phyloP scores from a whole-genome alignment of 35 echinoderm and acorn worm species.

The Acanthaster planci region DNA sequence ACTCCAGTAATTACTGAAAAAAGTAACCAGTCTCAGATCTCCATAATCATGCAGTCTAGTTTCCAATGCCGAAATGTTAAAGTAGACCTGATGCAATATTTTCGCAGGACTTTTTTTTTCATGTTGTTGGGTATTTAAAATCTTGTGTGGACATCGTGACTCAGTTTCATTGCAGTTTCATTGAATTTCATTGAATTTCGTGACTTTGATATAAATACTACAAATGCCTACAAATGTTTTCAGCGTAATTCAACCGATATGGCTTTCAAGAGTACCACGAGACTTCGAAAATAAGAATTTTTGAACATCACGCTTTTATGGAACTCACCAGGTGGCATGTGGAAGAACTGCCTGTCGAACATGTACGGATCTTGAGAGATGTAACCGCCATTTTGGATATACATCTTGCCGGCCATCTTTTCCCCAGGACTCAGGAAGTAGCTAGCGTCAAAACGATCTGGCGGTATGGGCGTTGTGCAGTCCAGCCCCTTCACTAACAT shows the following conservation, averaged over 20 bases:
- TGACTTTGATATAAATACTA: too few species aligned
- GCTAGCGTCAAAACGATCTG: conserved; percentile 47
- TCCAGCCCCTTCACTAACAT: conserved; percentile 47
- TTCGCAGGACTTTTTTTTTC: too few species aligned
- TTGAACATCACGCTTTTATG: background rate
- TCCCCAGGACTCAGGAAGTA: conserved; percentile 51
- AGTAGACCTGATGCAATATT: too few species aligned
- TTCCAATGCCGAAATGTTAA: too few species aligned
- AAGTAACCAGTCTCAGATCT: too few species aligned
- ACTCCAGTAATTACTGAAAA: too few species aligned
- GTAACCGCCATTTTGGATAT: conserved; percentile 52
- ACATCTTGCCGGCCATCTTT: conserved; percentile 59
- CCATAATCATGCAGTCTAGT: too few species aligned
- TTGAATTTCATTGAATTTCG: too few species aligned
- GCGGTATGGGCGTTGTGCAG: conserved; percentile 46
- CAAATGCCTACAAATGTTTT: too few species aligned
- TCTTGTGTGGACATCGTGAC: too few species aligned
- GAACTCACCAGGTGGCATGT: conserved; percentile 71
- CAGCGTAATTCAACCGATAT: background rate
- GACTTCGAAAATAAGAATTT: background rate
- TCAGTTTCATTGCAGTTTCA: too few species aligned
- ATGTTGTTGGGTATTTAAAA: too few species aligned
- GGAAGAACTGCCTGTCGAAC: conserved; percentile 83
- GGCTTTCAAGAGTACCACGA: background rate
- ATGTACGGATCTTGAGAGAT: conserved; percentile 37